These are phyloP conservation scores for Cosmorhoe ocellata DNA, from an alignment of 2,888 invertebrate species.

Conservation along the genomic window DNA sequence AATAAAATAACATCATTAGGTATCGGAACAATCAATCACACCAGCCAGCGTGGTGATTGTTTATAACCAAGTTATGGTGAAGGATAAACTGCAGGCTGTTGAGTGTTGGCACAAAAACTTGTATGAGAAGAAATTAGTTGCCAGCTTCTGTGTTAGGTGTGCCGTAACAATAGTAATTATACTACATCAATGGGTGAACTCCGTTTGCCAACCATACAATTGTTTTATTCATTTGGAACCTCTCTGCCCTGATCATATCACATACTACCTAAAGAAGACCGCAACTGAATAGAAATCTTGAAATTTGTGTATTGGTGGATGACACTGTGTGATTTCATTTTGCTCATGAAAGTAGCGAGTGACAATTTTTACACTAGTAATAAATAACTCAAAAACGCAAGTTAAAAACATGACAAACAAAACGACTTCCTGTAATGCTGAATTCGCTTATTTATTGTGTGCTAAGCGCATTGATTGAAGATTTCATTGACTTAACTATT, in stretches of 20 bases:
- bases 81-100: constrained; percentile 45
- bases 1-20: constrained; percentile 43
- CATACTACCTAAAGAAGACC: no score
- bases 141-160: constrained; percentile 24
- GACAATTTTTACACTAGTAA: constrained; percentile 26
- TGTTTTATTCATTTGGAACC: no score
- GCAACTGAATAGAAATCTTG: no score
- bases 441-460: constrained; percentile 42
- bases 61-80: constrained; percentile 43
- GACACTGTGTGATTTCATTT: constrained; percentile 9
- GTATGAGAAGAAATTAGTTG: constrained; percentile 43
- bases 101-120: constrained; percentile 37
- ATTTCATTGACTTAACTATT: constrained; percentile 33
- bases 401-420: constrained; percentile 36
- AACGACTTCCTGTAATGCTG: constrained; percentile 35
- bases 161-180: no score
- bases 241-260: no score
- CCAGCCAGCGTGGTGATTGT: constrained; percentile 42
- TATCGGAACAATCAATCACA: constrained; percentile 66
- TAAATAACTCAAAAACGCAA: constrained; percentile 26
- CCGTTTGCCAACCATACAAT: no score
- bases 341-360: constrained; percentile 25
- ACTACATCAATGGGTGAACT: no score
- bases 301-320: no score
- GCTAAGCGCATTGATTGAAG: constrained; percentile 36